phyloP scores from a whole-genome alignment of 2,888 invertebrate species.

The Pterostichus niger region DNA sequence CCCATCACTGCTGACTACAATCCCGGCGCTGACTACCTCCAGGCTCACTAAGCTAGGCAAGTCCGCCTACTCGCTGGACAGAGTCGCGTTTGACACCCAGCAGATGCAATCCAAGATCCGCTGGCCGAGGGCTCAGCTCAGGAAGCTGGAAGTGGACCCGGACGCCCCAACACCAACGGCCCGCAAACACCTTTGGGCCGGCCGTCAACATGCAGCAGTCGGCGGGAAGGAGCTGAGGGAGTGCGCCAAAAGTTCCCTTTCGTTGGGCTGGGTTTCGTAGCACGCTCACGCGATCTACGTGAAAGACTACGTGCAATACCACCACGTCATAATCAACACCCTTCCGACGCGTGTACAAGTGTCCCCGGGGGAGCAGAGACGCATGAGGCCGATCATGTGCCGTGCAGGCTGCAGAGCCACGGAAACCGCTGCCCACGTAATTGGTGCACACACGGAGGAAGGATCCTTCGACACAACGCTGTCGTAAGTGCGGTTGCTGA shows the following conservation, averaged over 20 bases:
- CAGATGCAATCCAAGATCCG: conserved; percentile 68
- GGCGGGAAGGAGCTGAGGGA: conserved; percentile 69
- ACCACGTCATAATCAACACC: no score
- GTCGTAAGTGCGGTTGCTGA: no score
- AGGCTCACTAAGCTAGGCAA: conserved; percentile 68
- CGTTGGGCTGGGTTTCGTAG: conserved; percentile 68
- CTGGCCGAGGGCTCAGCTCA: conserved; percentile 66
- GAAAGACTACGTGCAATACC: conserved; percentile 72
- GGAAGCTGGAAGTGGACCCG: conserved; percentile 56
- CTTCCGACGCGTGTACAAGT: no score
- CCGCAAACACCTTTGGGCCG: conserved; percentile 67
- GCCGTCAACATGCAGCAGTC: conserved; percentile 67
- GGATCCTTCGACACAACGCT: no score
- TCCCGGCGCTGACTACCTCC: conserved; percentile 68
- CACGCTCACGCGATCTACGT: conserved; percentile 70
- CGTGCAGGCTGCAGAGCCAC: no score
- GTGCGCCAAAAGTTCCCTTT: neutral
- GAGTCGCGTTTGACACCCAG: conserved; percentile 68
- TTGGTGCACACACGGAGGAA: no score
- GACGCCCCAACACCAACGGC: conserved; percentile 62
- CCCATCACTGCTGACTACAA: conserved; percentile 70
- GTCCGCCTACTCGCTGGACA: conserved; percentile 68
- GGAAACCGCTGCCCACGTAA: no score
- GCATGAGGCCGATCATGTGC: no score
- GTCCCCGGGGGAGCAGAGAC: no score